These are phyloP conservation scores for Diarsia brunnea DNA, from an alignment of 2,888 invertebrate genomes.

Conservation along the genomic window DNA sequence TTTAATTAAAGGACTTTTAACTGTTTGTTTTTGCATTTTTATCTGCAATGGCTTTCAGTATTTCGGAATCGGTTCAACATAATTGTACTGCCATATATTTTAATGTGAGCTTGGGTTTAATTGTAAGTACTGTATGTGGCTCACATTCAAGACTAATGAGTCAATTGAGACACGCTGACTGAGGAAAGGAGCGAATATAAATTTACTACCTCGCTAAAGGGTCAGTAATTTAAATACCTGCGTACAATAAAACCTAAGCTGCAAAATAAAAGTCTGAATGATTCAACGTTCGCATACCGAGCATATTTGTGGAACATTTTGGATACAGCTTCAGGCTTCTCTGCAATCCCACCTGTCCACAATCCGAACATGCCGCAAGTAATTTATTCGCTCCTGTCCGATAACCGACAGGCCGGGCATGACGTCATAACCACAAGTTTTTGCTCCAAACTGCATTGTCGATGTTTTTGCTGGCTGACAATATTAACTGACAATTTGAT, in stretches of 20 bases:
- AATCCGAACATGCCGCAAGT: conserved; percentile 80
- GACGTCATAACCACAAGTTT: conserved; percentile 75
- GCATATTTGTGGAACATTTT: conserved; percentile 73
- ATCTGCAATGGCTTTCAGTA: conserved; percentile 44
- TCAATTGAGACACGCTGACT: conserved; percentile 43
- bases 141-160: conserved; percentile 49
- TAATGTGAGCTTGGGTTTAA: conserved; percentile 42
- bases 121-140: conserved; percentile 27
- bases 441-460: conserved; percentile 64
- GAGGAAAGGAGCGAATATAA: conserved; percentile 31
- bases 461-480: conserved; percentile 58
- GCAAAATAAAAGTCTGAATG: conserved; percentile 51
- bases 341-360: conserved; percentile 82
- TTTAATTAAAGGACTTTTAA: conserved; percentile 61
- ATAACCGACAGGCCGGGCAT: conserved; percentile 65
- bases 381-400: conserved; percentile 75
- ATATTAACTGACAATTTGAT: conserved; percentile 49
- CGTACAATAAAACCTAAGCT: conserved; percentile 50
- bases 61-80: conserved; percentile 16
- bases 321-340: conserved; percentile 68
- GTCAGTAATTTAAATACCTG: conserved; percentile 60
- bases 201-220: conserved; percentile 38
- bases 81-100: conserved; percentile 36
- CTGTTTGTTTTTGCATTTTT: conserved; percentile 40
- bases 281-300: conserved; percentile 58